A percentile compares a stretch with the other conserved stretches of the same genome.
Evolutionary conservation across 2,888 invertebrate genomes (phyloP).

Genomic region (Agapostemon virescens): DNA sequence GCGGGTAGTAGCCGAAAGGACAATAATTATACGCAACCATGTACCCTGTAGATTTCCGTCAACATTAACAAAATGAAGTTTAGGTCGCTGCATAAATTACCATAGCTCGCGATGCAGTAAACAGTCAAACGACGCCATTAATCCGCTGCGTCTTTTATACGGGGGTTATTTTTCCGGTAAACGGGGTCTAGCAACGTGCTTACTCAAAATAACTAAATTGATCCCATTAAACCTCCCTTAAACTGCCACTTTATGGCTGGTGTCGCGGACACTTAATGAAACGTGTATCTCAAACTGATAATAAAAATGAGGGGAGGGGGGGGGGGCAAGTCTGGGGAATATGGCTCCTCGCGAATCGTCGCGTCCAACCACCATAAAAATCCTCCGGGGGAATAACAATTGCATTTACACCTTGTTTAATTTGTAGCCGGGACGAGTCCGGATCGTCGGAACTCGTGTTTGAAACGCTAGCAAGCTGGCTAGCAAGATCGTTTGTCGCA

Average conservation of each 20-base stretch:
- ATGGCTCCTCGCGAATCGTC: neutral
- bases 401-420: slow-evolving; percentile 1
- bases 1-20: neutral
- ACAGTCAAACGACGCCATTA: slow-evolving; percentile 38
- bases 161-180: slow-evolving; percentile 38
- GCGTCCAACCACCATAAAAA: neutral
- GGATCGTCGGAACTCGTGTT: slow-evolving; percentile 19
- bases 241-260: slow-evolving; percentile 31
- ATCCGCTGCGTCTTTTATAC: slow-evolving; percentile 38
- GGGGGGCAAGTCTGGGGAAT: neutral
- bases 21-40: slow-evolving; percentile 21
- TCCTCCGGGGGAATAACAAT: neutral
- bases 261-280: slow-evolving; percentile 33
- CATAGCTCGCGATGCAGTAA: slow-evolving; percentile 26
- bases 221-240: slow-evolving; percentile 47
- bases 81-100: slow-evolving; percentile 32
- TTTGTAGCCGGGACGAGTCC: neutral
- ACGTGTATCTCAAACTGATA: slow-evolving; percentile 30
- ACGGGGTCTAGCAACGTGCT: slow-evolving; percentile 21
- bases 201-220: slow-evolving; percentile 39
- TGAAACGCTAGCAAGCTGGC: slow-evolving; percentile 48
- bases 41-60: slow-evolving; percentile 24
- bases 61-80: slow-evolving; percentile 38
- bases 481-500: slow-evolving; percentile 57
- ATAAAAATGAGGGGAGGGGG: no score